Conservation (phyloP, 2,797 vertebrate genomes). For the Mormyrops boulengeri region DNA sequence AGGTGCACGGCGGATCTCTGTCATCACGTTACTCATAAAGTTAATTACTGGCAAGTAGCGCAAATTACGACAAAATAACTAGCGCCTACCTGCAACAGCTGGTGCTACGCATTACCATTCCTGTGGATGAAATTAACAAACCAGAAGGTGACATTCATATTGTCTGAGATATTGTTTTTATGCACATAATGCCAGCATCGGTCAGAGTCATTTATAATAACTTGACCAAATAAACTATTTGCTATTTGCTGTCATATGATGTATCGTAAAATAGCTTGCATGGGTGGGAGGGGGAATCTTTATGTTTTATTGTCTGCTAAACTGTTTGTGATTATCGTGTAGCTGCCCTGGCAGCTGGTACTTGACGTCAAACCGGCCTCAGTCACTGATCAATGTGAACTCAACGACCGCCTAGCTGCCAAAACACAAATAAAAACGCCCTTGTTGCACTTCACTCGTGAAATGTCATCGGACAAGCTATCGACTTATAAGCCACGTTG, state of each 20-base stretch:
- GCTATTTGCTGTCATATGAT: not conserved
- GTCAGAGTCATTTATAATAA: not conserved
- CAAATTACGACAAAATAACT: not conserved
- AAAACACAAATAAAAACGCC: not conserved
- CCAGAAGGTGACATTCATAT: not conserved
- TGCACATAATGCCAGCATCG: not conserved
- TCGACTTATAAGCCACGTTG: not conserved
- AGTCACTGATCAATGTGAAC: conserved; percentile 5
- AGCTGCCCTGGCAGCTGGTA: not conserved
- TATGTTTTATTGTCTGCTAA: not conserved
- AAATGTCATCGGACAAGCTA: conserved; percentile 5
- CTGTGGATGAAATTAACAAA: not conserved
- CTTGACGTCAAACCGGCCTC: not conserved
- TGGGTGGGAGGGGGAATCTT: not conserved
- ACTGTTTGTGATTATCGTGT: not conserved
- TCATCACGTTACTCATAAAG: not conserved
- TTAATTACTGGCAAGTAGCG: not conserved
- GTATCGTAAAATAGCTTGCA: not conserved
- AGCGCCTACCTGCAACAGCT: too few relatives aligned
- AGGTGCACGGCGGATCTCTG: not conserved
- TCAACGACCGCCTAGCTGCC: not conserved
- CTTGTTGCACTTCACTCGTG: not conserved
- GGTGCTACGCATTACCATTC: not conserved
- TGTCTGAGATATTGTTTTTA: not conserved
- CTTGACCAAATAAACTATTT: not conserved